These are phyloP conservation scores for Tethea ocularis DNA, from an alignment of 2,888 invertebrate species.

Conservation along the genomic window DNA sequence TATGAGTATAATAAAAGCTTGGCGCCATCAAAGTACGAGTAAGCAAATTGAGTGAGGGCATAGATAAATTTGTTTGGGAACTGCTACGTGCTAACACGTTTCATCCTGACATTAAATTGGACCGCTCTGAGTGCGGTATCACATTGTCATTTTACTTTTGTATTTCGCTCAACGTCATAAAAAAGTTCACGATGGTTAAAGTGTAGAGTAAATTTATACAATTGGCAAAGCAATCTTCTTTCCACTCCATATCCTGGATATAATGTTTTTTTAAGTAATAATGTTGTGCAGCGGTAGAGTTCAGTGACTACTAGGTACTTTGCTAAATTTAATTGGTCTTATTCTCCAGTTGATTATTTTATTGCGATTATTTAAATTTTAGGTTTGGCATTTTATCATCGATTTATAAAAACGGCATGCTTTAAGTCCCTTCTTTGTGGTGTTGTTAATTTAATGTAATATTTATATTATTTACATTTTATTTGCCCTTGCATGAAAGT, in stretches of 20 bases:
- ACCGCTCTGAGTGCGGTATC: slow-evolving; percentile 37
- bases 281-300: slow-evolving; percentile 13
- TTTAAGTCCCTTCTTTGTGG: no score
- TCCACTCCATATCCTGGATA: slow-evolving; percentile 32
- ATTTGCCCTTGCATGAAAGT: not conserved
- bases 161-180: slow-evolving; percentile 19
- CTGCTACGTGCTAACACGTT: slow-evolving; percentile 57
- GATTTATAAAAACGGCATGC: no score
- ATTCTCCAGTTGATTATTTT: no score
- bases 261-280: slow-evolving; percentile 28
- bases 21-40: slow-evolving; percentile 60
- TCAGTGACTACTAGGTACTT: not conserved
- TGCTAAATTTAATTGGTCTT: no score
- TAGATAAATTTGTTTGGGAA: slow-evolving; percentile 68
- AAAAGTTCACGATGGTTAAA: slow-evolving; percentile 15
- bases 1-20: slow-evolving; percentile 58
- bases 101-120: slow-evolving; percentile 49
- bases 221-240: slow-evolving; percentile 37
- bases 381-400: no score
- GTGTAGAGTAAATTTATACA: slow-evolving; percentile 27
- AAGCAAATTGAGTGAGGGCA: slow-evolving; percentile 60
- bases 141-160: slow-evolving; percentile 38
- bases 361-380: no score
- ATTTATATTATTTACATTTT: no score
- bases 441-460: no score